Evolutionary conservation across 2,888 invertebrate genomes (phyloP), one percentile per base, ranked within the genome.

Genomic region (Ceratothoa steindachneri): DNA sequence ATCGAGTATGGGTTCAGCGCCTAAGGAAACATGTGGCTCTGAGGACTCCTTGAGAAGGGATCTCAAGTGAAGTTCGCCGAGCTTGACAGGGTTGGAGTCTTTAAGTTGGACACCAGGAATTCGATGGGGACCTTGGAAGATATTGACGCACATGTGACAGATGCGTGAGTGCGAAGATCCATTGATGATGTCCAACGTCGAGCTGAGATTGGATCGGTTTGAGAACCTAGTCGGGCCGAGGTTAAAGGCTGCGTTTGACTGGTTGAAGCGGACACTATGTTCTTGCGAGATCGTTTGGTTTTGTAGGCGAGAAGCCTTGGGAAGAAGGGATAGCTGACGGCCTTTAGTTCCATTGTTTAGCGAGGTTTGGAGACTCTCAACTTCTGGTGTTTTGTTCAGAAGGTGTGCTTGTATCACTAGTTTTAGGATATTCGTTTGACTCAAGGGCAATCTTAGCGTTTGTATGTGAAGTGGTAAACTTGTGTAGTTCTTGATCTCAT

Each of bases 121-220:
- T 12, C 22, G 12, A 60, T 60, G 19, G 24, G 60, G 60, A 24
- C 60, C 27, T 7, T 60, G 60, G 60, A 60, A 60, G n/a, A 60
- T 60, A 60, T 60, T 60, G 24, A 60, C 60, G 60, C 60, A 60
- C 60, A 60, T 60, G 24, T 60, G 60, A 60, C 60, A 60, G 1
- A 60, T 60, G n/a, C 27, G 19, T 1, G 60, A 60, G 24, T 22
- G 60, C 22, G 24, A 1, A 12, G 22, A 24, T 1, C 27, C 60
- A 24, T 60, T 60, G 27, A 2, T 1, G 24, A 24, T 22, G 12
- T 60, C 60, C n/a, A 60, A 24, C n/a, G 2, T 12, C 15, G 41
- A 41, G 15, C 41, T 41, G 5, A 41, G 5, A 41, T 41, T 41
- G 7, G 15, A 41, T 9, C 15, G 5, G 15, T 41, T 41, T 9